phyloP scores from a whole-genome alignment of 2,888 invertebrate genomes.

The Mythimna pallens region DNA sequence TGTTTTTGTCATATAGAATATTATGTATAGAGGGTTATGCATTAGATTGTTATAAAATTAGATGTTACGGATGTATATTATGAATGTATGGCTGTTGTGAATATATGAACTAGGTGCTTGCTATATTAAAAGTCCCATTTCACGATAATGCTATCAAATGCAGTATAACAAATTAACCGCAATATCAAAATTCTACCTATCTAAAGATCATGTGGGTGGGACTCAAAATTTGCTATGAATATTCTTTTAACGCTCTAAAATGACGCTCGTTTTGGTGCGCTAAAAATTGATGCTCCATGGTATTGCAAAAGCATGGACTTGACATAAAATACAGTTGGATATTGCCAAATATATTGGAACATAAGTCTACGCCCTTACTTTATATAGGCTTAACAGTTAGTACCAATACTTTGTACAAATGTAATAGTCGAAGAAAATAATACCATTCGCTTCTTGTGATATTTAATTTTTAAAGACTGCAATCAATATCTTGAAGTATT shows the following conservation, averaged over 20 bases:
- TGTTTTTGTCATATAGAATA: conserved; percentile 71
- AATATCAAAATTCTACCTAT: neutral
- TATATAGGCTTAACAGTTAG: conserved; percentile 59
- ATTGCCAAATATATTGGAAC: conserved; percentile 67
- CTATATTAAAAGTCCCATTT: conserved; percentile 46
- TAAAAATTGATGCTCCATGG: conserved; percentile 21
- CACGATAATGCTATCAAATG: conserved; percentile 14
- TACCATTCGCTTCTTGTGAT: conserved; percentile 68
- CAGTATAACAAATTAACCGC: conserved; percentile 6
- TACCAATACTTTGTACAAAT: conserved; percentile 75
- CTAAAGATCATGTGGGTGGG: conserved; percentile 27
- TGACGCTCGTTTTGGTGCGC: conserved; percentile 21
- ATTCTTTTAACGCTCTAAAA: conserved; percentile 21
- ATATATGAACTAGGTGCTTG: conserved; percentile 80
- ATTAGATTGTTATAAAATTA: conserved; percentile 84
- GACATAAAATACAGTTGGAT: conserved; percentile 58
- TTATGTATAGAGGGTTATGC: conserved; percentile 78
- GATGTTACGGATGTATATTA: conserved; percentile 82
- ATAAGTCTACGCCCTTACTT: conserved; percentile 53
- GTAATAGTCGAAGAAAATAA: conserved; percentile 58
- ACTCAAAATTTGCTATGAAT: conserved; percentile 32
- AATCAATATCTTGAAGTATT: conserved; percentile 74
- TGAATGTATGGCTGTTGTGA: conserved; percentile 78
- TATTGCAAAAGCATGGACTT: conserved; percentile 29
- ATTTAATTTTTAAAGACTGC: conserved; percentile 74